Conservation (phyloP, 2,797 vertebrate genomes). For the Hypotaenidia philippensis region DNA sequence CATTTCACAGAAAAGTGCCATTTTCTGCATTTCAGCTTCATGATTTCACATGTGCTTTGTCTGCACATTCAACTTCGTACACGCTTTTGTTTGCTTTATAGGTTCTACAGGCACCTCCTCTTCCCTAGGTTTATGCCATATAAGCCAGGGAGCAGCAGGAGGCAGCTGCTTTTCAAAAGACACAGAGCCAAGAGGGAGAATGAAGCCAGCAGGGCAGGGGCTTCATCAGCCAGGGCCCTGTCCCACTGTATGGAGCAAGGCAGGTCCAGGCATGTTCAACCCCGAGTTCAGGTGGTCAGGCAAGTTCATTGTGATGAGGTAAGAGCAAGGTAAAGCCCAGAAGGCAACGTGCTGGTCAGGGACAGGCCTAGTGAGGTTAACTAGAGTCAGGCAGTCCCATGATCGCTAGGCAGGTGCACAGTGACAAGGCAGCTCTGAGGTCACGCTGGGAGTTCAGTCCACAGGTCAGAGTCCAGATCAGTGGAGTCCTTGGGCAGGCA, state of each 20-base stretch:
- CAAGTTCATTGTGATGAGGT: neutral
- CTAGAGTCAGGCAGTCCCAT: neutral
- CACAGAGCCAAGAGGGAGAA: neutral
- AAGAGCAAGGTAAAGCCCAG: neutral
- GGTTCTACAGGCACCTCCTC: neutral
- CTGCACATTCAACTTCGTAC: neutral
- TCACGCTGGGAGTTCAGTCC: neutral
- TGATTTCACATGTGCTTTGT: neutral
- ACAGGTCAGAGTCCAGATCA: neutral
- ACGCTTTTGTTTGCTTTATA: neutral
- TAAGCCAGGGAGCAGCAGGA: neutral
- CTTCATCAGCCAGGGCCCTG: neutral
- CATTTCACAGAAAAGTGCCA: neutral
- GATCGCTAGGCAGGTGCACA: neutral
- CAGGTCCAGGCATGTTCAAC: neutral
- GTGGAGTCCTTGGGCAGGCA: neutral
- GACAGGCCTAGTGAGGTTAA: neutral
- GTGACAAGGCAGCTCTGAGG: neutral
- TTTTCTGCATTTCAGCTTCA: neutral
- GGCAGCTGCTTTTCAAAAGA: neutral
- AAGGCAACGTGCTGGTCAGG: neutral
- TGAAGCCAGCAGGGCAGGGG: fast-evolving
- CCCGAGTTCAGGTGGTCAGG: neutral
- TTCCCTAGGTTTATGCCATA: neutral
- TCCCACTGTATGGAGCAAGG: neutral